Percentiles rank a stretch among this genome's conserved stretches.
These are phyloP conservation scores for Ormyrus pomaceus DNA, from an alignment of 2,888 invertebrate genomes.

Conservation along the genomic window DNA sequence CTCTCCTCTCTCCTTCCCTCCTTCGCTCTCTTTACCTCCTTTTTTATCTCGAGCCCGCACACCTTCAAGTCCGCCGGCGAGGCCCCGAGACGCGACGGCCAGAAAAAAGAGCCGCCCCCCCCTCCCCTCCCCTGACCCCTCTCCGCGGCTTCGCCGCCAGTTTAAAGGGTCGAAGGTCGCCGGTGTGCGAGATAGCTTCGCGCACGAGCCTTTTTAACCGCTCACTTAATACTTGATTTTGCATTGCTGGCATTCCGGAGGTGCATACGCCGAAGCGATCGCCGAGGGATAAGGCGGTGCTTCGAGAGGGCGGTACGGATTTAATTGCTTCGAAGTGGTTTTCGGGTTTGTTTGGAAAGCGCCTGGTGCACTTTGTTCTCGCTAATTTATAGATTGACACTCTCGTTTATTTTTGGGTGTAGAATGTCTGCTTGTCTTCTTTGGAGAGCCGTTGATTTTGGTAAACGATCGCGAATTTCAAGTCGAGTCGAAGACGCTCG, in stretches of 20 bases:
- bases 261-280: constrained; percentile 23
- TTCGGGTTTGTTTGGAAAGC: neutral
- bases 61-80: neutral
- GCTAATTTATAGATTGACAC: no score
- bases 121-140: no score
- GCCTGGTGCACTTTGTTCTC: no score
- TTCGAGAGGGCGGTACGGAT: neutral
- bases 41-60: constrained; percentile 28
- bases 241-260: constrained; percentile 35
- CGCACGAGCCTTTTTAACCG: constrained; percentile 57
- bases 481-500: no score
- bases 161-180: constrained; percentile 70
- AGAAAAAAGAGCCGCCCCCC: constrained; percentile 39
- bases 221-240: constrained; percentile 50
- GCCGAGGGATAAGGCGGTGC: constrained; percentile 13
- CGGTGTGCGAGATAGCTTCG: neutral
- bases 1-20: constrained; percentile 45
- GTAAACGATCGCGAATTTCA: no score
- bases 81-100: constrained; percentile 21
- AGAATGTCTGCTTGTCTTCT: no score
- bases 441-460: no score
- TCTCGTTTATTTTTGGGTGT: neutral
- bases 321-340: neutral
- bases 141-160: constrained; percentile 30
- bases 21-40: constrained; percentile 40